Evolutionary conservation across 1,140 invertebrate genomes (phyloP), one percentile per base, ranked within the genome.

Genomic region (Homarus americanus): DNA sequence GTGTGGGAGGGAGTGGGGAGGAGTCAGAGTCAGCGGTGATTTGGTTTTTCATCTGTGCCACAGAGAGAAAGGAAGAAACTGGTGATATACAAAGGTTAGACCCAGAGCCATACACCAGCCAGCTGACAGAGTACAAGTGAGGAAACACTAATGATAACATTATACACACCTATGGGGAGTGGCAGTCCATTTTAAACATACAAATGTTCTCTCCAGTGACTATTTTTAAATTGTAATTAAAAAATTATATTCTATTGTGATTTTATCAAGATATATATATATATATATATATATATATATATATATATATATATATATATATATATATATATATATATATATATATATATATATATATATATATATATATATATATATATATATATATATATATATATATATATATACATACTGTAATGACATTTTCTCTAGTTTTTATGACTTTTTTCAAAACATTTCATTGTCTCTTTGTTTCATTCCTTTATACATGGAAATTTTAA

Each of bases 41-140:
- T 87, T 87, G 49, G 86, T 36, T 82, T 89, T 89, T 89, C 87
- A 89, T 89, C 87, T 89, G 87, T 73, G 83, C 66, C 41, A 53
- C 40, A 85, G 83, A 85, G 83, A 75, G 66, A 58, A 15, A 49
- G 15, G 15, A 15, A 49, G 53, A 58, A 24, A 58, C 17, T n/a
- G 36, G 44, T 53, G 58, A 73, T 82, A 82, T 82, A 44, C 66
- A 53, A n/a, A 72, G 87, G 63, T 87, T 66, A 89, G 63, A 73
- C 78, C 58, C 36, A 89, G 41, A 82, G 32, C 66, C 66, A n/a
- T n/a, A n/a, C n/a, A n/a, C 15, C 83, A 41, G 38, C n/a, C 83
- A 63, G 28, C 72, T 73, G 49, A 58, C 49, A 66, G 32, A 73
- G 63, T 24, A 28, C n/a, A 69, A 32, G 10, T 24, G 28, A 32